Conservation (phyloP, 2,797 vertebrate genomes). For the Carduelis carduelis region DNA sequence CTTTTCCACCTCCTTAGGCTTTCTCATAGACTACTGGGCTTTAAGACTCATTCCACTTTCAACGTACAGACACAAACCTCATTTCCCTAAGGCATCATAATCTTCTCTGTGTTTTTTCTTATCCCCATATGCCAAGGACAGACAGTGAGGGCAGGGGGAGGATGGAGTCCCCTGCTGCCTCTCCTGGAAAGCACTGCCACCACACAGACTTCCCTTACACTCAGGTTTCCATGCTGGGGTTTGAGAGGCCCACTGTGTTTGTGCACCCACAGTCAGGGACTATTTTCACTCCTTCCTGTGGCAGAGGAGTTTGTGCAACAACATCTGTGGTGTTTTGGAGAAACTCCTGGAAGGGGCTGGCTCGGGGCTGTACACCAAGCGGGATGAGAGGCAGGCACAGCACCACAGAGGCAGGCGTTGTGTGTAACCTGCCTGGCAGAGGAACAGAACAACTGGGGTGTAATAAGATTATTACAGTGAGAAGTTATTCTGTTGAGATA, state of each 20-base stretch:
- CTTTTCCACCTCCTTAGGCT: background rate
- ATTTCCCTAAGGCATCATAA: background rate
- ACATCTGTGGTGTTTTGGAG: background rate
- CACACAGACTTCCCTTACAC: background rate
- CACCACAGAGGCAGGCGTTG: background rate
- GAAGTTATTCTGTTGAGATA: constrained; percentile 54
- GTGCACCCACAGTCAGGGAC: background rate
- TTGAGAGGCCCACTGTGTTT: rapidly evolving
- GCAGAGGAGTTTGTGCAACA: background rate
- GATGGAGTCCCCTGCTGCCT: background rate
- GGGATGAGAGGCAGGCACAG: background rate
- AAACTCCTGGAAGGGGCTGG: background rate
- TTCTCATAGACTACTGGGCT: background rate
- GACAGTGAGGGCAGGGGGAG: background rate
- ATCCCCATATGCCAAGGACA: background rate
- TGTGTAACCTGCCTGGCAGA: background rate
- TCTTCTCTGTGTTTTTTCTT: background rate
- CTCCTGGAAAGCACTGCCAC: background rate
- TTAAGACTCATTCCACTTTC: background rate
- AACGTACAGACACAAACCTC: background rate
- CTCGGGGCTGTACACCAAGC: rapidly evolving
- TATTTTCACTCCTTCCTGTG: background rate
- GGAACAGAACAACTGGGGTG: background rate
- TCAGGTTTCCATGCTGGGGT: background rate
- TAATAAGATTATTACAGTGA: constrained; percentile 45